Percentiles rank a stretch among this genome's conserved stretches.
These are phyloP conservation scores for Melanargia galathea DNA, from an alignment of 2,888 invertebrate genomes.

Conservation along the genomic window DNA sequence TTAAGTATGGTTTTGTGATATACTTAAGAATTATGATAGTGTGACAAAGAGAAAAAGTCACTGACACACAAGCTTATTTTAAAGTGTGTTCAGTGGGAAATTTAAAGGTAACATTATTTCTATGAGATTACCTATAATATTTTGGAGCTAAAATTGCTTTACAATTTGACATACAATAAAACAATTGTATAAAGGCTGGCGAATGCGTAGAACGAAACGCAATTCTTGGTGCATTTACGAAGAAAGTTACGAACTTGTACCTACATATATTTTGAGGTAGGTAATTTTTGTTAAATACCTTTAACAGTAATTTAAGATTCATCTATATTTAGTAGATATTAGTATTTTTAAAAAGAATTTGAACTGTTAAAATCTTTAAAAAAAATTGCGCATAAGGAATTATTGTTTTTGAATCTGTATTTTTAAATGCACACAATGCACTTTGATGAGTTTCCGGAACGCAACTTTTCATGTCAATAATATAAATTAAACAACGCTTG, in stretches of 20 bases:
- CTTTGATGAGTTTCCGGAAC: conserved; percentile 19
- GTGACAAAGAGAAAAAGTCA: too few species aligned
- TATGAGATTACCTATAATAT: too few species aligned
- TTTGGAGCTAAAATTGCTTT: too few species aligned
- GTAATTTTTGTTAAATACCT: too few species aligned
- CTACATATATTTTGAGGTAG: background rate
- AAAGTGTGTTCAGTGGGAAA: too few species aligned
- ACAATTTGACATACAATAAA: background rate
- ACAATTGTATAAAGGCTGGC: background rate
- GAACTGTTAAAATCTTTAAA: background rate
- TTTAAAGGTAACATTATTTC: too few species aligned
- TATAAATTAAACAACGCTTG: background rate
- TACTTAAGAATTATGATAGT: too few species aligned
- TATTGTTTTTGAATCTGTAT: background rate
- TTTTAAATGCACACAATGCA: conserved; percentile 12
- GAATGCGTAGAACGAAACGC: conserved; percentile 12
- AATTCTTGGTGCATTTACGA: background rate
- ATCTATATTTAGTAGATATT: too few species aligned
- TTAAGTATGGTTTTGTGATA: too few species aligned
- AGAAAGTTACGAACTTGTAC: background rate
- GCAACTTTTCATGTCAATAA: conserved; percentile 19
- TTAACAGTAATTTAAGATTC: too few species aligned
- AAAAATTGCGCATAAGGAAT: background rate
- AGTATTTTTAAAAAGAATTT: too few species aligned
- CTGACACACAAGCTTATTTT: too few species aligned